phyloP scores from a whole-genome alignment of 2,888 invertebrate genomes.

The Mechanitis messenoides region DNA sequence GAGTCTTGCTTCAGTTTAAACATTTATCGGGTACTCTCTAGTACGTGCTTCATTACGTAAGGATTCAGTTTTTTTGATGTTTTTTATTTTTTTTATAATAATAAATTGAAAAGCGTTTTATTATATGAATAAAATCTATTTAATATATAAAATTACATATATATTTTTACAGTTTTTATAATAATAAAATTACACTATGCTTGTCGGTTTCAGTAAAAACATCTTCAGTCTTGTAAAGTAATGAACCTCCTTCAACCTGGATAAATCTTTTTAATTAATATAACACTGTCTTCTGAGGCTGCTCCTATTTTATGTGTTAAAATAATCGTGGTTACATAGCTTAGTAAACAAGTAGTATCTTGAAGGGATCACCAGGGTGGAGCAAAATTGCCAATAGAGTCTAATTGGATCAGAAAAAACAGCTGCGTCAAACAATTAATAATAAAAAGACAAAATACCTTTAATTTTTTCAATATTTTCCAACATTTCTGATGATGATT shows the following conservation, averaged over 20 bases:
- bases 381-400: conserved; percentile 51
- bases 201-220: not conserved
- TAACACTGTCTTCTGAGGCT: not conserved
- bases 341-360: not conserved
- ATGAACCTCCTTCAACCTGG: not conserved
- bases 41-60: too few species aligned
- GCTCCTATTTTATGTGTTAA: conserved; percentile 2
- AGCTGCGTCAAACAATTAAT: conserved; percentile 50
- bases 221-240: not conserved
- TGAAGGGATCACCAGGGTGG: conserved; percentile 4
- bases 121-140: too few species aligned
- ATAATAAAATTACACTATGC: too few species aligned
- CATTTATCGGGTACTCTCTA: too few species aligned
- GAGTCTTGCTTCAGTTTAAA: too few species aligned
- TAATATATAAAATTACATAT: too few species aligned
- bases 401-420: conserved; percentile 50
- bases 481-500: not conserved
- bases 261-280: conserved; percentile 2
- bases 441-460: conserved; percentile 21
- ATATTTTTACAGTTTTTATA: too few species aligned
- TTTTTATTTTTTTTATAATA: too few species aligned
- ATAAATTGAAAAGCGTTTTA: too few species aligned
- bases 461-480: not conserved
- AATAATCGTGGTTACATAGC: conserved; percentile 1
- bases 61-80: too few species aligned